Conservation (phyloP, 2,888 invertebrate genomes). For the Athalia circularis region DNA sequence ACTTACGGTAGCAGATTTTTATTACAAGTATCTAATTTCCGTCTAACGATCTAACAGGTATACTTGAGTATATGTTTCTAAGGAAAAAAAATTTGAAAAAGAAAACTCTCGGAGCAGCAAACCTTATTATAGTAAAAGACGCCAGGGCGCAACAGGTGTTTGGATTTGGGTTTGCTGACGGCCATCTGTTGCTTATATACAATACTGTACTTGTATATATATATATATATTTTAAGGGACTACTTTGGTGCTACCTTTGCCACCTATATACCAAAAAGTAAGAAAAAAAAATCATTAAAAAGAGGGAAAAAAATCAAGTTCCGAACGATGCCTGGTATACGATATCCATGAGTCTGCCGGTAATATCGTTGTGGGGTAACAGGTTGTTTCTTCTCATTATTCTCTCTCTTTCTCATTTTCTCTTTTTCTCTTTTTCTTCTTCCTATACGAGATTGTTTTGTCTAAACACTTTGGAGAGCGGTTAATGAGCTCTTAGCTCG, state of each 20-base stretch:
- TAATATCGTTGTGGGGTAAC: slow-evolving; percentile 54
- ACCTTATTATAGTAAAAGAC: background rate
- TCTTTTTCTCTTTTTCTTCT: background rate
- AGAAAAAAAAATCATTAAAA: no score
- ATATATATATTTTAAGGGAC: background rate
- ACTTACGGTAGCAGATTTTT: no score
- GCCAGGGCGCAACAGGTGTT: slow-evolving; percentile 22
- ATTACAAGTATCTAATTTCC: no score
- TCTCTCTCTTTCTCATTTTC: background rate
- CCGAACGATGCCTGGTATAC: no score
- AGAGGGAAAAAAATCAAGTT: no score
- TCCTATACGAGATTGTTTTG: slow-evolving; percentile 61
- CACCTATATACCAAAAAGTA: slow-evolving; percentile 3
- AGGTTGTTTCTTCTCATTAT: slow-evolving; percentile 58
- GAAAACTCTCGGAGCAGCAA: background rate
- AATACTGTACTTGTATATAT: no score
- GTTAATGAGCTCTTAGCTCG: slow-evolving; percentile 59
- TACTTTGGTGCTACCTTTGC: slow-evolving; percentile 38
- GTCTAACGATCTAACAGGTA: background rate
- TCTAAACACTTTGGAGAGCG: slow-evolving; percentile 51
- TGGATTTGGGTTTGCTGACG: slow-evolving; percentile 13
- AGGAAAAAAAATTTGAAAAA: background rate
- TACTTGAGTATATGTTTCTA: background rate
- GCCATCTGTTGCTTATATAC: slow-evolving; percentile 22
- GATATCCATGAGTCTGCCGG: background rate